Percentiles rank a stretch among this genome's conserved stretches.
phyloP scores from a whole-genome alignment of 2,113 vertebrate genomes.

The Lasiurus cinereus region DNA sequence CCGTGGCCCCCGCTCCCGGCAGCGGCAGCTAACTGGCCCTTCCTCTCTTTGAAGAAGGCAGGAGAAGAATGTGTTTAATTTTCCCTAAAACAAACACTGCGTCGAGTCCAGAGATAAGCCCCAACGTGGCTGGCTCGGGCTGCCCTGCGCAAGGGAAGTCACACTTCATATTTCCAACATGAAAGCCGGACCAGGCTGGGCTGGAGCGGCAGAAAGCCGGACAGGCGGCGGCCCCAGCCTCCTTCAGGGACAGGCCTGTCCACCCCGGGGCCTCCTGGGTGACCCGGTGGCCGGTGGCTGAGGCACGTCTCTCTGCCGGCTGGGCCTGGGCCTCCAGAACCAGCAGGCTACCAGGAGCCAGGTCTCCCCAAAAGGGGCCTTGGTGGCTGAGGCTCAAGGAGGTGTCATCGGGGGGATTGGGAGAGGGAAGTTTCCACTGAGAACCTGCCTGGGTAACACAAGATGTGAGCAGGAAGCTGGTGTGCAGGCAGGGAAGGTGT shows the following conservation, averaged over 20 bases:
- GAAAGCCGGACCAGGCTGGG: not conserved
- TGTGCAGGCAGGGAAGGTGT: too few species aligned
- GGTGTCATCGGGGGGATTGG: not conserved
- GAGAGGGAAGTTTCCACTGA: not conserved
- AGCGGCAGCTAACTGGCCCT: not conserved
- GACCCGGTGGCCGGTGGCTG: not conserved
- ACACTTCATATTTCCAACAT: slow-evolving; percentile 79
- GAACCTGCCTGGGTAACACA: not conserved
- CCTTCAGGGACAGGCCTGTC: not conserved
- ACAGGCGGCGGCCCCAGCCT: not conserved
- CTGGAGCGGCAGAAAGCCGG: accelerated
- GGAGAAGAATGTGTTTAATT: slow-evolving; percentile 75
- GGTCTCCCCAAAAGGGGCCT: not conserved
- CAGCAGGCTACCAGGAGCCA: not conserved
- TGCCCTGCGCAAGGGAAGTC: slow-evolving; percentile 67
- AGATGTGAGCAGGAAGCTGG: not conserved
- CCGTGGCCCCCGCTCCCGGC: not conserved
- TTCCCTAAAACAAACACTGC: slow-evolving; percentile 75
- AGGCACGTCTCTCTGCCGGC: not conserved
- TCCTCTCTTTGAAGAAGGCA: slow-evolving; percentile 67
- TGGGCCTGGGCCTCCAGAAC: not conserved
- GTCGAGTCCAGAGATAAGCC: slow-evolving; percentile 67
- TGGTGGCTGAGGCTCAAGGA: not conserved
- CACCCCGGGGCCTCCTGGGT: not conserved
- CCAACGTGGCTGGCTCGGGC: not conserved